Percentiles rank a stretch among this genome's conserved stretches.
phyloP scores from a whole-genome alignment of 1,140 invertebrate species.

The Riptortus pedestris region DNA sequence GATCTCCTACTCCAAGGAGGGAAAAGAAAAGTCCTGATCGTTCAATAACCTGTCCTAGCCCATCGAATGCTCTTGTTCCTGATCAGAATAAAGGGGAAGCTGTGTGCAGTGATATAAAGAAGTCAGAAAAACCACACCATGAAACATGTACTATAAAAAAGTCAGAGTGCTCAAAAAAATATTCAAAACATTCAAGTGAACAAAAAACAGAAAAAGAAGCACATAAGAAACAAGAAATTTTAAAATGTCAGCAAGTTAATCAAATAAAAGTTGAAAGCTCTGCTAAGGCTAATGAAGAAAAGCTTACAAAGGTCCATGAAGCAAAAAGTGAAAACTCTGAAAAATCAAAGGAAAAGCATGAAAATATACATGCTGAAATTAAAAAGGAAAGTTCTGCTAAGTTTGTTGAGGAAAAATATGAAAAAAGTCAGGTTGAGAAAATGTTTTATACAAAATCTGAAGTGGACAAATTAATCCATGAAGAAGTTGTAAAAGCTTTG shows the following conservation, averaged over 20 bases:
- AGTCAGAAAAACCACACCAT: neutral
- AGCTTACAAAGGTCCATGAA: neutral
- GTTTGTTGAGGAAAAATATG: neutral
- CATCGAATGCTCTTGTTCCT: neutral
- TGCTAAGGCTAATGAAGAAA: neutral
- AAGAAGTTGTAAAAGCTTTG: conserved; percentile 29
- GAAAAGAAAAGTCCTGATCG: neutral
- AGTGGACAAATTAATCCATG: conserved; percentile 27
- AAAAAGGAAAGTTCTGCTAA: conserved; percentile 4
- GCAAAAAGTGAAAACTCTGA: neutral
- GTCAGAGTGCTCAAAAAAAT: conserved; percentile 9
- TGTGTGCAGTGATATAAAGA: neutral
- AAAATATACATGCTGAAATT: neutral
- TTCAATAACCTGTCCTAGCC: neutral
- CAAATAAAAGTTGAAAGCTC: neutral
- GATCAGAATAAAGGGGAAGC: neutral
- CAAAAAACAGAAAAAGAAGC: conserved; percentile 17
- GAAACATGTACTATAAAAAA: neutral
- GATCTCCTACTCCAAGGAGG: conserved; percentile 21
- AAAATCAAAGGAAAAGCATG: conserved; percentile 8
- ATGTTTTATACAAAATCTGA: conserved; percentile 27
- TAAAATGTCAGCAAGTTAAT: neutral
- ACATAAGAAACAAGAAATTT: too few relatives aligned
- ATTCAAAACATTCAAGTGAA: neutral
- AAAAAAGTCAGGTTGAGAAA: conserved; percentile 12